Base-by-base conservation (phyloP, 2,888 invertebrate genomes). In the Thera britannica region DNA sequence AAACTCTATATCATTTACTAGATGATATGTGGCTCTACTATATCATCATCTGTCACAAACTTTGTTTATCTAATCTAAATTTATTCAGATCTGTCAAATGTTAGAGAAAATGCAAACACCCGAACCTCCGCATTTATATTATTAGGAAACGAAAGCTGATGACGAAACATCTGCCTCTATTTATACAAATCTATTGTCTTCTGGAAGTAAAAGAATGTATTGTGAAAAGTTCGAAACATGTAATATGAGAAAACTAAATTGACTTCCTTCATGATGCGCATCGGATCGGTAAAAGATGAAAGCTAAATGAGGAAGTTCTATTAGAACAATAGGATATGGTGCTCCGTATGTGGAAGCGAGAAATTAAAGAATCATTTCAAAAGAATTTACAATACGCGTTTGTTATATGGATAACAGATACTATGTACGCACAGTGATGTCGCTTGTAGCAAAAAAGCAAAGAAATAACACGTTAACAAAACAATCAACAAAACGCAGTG, bases 251-350 rank as follows among this genome's bases (percentile, higher is more conserved):
- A 58, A 66, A 67, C 46, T 52, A 54, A 63, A 70, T 70, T 61
- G 52, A 48, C 54, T 63, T 63, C 70, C 41, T 56, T 65, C 52
- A 63, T 66, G 48, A 69, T 44, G 63, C 67, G 67, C 57, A 55
- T 59, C 70, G 59, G 68, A 74, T 72, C 70, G 72, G 68, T 74
- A 67, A 72, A 63, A 65, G 72, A 74, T 68, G 70, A 72, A 72
- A 70, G 71, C 67, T 62, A 61, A 68, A 72, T 65, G 65, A 68
- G 72, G 72, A 71, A 72, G 68, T 60, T 63, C 52, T 63, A 62
- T 62, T 62, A 64, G 63, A 70, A 70, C 70, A 70, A 70, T 66
- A 70, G 66, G 57, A 70, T 70, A 67, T 59, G 38, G 62, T 49
- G 58, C 61, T 70, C 60, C 66, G 66, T 66, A 61, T 57, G 48